Evolutionary conservation across 2,888 invertebrate genomes (phyloP).

Genomic region (Stegophylla sp.): DNA sequence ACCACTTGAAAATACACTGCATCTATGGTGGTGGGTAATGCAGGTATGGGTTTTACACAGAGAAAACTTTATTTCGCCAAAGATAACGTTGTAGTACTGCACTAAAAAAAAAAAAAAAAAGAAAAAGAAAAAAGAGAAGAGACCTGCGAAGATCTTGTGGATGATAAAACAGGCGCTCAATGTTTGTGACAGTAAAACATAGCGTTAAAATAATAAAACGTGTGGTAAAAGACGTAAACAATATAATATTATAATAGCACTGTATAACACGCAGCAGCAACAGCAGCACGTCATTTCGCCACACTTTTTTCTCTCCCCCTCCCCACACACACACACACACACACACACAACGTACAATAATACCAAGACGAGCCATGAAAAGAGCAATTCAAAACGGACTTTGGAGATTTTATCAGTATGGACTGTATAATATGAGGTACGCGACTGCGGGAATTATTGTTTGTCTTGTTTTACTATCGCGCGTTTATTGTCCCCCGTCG

Average conservation of each 20-base stretch:
- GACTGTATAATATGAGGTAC: too few relatives aligned
- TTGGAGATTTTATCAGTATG: neutral
- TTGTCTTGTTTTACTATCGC: too few relatives aligned
- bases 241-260: neutral
- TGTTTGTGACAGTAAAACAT: conserved; percentile 29
- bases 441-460: neutral
- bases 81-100: neutral
- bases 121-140: too few relatives aligned
- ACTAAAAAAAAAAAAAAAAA: too few relatives aligned
- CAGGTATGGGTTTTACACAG: neutral
- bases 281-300: neutral
- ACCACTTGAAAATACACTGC: too few relatives aligned
- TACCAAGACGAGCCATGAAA: neutral
- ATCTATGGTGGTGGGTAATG: neutral
- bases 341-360: too few relatives aligned
- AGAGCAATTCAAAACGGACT: neutral
- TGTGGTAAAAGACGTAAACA: conserved; percentile 34
- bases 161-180: conserved; percentile 31
- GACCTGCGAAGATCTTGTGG: conserved; percentile 2
- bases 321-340: too few relatives aligned
- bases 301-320: neutral
- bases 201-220: conserved; percentile 36
- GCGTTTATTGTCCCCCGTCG: too few relatives aligned
- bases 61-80: conserved; percentile 17
- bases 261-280: neutral